A percentile compares a stretch with the other conserved stretches of the same genome.
These are phyloP conservation scores for Danio jaintianensis DNA, from an alignment of 2,797 vertebrate genomes.

Conservation along the genomic window DNA sequence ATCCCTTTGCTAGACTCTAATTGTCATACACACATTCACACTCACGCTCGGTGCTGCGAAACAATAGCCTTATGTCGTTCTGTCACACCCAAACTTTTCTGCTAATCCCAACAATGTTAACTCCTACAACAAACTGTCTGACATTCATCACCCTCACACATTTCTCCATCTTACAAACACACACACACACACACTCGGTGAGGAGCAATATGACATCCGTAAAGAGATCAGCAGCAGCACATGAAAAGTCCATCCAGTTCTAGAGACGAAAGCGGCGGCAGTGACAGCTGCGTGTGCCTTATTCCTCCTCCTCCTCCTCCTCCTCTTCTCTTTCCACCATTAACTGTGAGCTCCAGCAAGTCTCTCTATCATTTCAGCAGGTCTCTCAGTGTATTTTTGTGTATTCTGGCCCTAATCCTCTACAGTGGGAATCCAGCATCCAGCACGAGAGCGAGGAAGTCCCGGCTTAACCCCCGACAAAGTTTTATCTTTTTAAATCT, in stretches of 20 bases:
- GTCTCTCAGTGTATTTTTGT: conserved; percentile 5
- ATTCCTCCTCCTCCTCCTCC: conserved; percentile 27
- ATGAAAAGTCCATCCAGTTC: conserved; percentile 34
- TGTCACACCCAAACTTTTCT: conserved; percentile 14
- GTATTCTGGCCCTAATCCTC: conserved; percentile 46
- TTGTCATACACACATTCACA: background rate
- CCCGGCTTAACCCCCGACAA: conserved; percentile 48
- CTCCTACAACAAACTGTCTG: conserved; percentile 21
- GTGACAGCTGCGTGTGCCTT: conserved; percentile 17
- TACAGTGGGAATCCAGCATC: conserved; percentile 47
- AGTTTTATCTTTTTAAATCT: conserved; percentile 59
- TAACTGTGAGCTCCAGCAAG: conserved; percentile 48
- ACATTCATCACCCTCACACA: conserved; percentile 11
- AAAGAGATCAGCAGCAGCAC: conserved; percentile 21
- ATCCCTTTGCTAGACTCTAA: background rate
- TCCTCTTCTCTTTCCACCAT: conserved; percentile 36
- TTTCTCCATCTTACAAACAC: conserved; percentile 25
- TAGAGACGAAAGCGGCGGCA: conserved; percentile 15
- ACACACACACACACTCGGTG: conserved; percentile 8
- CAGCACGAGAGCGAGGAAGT: conserved; percentile 37
- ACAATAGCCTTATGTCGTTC: background rate
- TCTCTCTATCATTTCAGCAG: conserved; percentile 21
- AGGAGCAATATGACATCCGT: conserved; percentile 28
- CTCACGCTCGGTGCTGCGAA: background rate
- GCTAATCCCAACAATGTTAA: conserved; percentile 24